A percentile compares a stretch with the other conserved stretches of the same genome.
phyloP scores from a whole-genome alignment of 2,888 invertebrate species.

The Lottia scabra region DNA sequence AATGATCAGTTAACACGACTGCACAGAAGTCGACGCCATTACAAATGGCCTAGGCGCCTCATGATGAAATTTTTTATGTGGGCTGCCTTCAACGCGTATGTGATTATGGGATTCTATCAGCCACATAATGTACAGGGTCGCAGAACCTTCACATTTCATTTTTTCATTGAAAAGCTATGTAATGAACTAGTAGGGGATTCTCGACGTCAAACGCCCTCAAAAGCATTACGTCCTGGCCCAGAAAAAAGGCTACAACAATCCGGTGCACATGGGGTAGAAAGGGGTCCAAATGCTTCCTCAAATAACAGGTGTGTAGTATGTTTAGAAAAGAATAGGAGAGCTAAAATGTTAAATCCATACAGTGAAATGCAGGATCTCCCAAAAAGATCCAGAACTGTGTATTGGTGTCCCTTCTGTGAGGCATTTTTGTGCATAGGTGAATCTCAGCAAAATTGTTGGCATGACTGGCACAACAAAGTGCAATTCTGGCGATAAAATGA shows the following conservation, averaged over 20 bases:
- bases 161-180: neutral
- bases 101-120: neutral
- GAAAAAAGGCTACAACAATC: neutral
- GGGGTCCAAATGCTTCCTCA: neutral
- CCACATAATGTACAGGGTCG: neutral
- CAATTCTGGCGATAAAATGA: too few relatives aligned
- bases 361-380: neutral
- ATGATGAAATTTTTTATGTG: neutral
- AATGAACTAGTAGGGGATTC: neutral
- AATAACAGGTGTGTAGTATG: slow-evolving; percentile 13
- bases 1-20: neutral
- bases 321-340: slow-evolving; percentile 8
- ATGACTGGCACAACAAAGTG: too few relatives aligned
- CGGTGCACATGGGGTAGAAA: neutral
- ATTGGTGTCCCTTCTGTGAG: slow-evolving; percentile 14
- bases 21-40: neutral
- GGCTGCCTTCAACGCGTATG: neutral
- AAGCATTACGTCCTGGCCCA: too few relatives aligned
- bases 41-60: neutral
- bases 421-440: slow-evolving; percentile 14
- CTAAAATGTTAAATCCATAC: slow-evolving; percentile 7
- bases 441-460: too few relatives aligned
- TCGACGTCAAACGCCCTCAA: neutral
- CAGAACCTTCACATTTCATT: neutral
- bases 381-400: slow-evolving; percentile 10